Evolutionary conservation across 1,140 invertebrate genomes (phyloP).

Genomic region (Hestina assimilis): DNA sequence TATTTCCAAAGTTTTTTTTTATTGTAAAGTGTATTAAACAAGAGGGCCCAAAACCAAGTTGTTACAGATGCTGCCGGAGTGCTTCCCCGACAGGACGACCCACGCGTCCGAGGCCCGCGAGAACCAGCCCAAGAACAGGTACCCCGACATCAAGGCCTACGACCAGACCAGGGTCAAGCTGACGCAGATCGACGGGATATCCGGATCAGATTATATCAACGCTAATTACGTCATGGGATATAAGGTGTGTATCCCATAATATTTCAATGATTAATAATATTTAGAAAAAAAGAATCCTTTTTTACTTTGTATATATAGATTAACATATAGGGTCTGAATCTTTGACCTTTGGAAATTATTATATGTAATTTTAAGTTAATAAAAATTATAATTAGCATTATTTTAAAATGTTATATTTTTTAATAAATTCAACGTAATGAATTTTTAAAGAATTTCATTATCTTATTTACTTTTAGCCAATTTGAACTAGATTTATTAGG

Average conservation of each 20-base stretch:
- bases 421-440: not conserved
- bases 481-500: not conserved
- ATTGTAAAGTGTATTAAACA: not conserved
- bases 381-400: no score
- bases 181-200: slow-evolving; percentile 85
- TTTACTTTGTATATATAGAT: no score
- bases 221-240: slow-evolving; percentile 95
- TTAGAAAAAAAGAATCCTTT: no score
- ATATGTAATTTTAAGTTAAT: no score
- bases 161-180: slow-evolving; percentile 95
- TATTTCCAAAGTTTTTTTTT: not conserved
- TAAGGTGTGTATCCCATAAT: slow-evolving; percentile 79
- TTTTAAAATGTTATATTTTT: not conserved
- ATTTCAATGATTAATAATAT: no score
- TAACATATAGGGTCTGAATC: no score
- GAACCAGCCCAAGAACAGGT: slow-evolving; percentile 92
- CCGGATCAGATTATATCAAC: slow-evolving; percentile 94
- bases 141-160: slow-evolving; percentile 94
- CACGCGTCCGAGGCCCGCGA: slow-evolving; percentile 92
- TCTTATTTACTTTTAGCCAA: not conserved
- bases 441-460: not conserved
- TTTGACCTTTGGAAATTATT: no score
- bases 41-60: slow-evolving; percentile 39
- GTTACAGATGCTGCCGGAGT: slow-evolving; percentile 86
- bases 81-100: slow-evolving; percentile 91